Conservation (phyloP, 2,113 vertebrate species). For the Oreochromis spilurus region DNA sequence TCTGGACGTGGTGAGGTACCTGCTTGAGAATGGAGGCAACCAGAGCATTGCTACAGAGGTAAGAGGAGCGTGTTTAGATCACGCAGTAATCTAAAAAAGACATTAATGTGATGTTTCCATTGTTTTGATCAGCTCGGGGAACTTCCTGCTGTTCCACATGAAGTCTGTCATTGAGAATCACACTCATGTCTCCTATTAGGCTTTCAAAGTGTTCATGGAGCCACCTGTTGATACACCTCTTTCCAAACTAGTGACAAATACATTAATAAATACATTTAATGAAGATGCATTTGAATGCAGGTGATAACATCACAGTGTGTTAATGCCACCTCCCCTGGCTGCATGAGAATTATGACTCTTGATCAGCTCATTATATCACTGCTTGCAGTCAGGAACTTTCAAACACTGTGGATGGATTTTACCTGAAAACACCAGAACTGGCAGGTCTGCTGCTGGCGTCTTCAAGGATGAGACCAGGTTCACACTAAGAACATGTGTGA, state of each 20-base stretch:
- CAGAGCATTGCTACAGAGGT: slow-evolving; percentile 99
- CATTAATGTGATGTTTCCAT: not conserved
- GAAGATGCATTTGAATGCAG: not conserved
- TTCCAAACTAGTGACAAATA: not conserved
- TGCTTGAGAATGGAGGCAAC: slow-evolving; percentile 95
- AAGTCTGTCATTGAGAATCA: accelerated
- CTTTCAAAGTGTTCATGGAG: accelerated
- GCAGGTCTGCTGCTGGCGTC: not conserved
- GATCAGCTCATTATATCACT: accelerated
- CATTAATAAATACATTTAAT: not conserved
- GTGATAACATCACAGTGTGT: not conserved
- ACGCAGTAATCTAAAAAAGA: not conserved
- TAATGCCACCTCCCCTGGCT: not conserved
- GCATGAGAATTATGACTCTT: not conserved
- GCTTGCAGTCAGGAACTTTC: not conserved
- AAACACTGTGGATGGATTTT: not conserved
- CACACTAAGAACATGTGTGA: not conserved
- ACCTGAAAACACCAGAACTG: not conserved
- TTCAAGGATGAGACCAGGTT: not conserved
- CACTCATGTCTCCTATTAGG: accelerated
- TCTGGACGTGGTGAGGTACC: slow-evolving; percentile 91
- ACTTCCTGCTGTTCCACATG: not conserved
- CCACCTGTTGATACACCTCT: accelerated
- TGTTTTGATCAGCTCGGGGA: not conserved
- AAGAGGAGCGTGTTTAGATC: not conserved